phyloP scores from a whole-genome alignment of 2,797 vertebrate species.

The Chiroxiphia lanceolata region DNA sequence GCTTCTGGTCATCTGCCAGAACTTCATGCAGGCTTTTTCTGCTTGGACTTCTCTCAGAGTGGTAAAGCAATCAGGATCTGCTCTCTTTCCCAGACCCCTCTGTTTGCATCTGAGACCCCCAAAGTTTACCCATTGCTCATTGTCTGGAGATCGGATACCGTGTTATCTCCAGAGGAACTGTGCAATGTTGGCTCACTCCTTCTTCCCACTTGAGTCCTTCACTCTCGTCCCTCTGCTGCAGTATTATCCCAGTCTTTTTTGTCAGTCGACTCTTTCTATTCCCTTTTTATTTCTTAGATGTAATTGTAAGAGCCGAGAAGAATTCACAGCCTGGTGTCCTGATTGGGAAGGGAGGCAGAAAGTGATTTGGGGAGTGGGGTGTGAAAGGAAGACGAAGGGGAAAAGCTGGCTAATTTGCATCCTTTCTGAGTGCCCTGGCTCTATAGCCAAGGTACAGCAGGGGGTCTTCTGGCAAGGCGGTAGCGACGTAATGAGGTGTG shows the following conservation, averaged over 20 bases:
- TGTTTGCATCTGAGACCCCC: background rate
- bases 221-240: background rate
- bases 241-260: background rate
- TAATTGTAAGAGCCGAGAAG: constrained; percentile 21
- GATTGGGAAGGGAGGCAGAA: constrained; percentile 25
- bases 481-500: constrained; percentile 67
- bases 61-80: background rate
- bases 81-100: background rate
- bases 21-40: background rate
- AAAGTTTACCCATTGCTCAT: background rate
- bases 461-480: constrained; percentile 58
- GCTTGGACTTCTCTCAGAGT: background rate
- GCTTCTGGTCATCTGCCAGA: background rate
- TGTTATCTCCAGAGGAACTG: background rate
- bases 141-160: background rate
- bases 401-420: constrained; percentile 64
- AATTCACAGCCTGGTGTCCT: background rate
- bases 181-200: background rate
- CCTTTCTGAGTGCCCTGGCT: constrained; percentile 59
- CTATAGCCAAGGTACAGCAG: constrained; percentile 60
- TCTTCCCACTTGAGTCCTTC: background rate
- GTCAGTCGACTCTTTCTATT: background rate
- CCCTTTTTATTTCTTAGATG: constrained; percentile 12
- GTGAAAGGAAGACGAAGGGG: constrained; percentile 35
- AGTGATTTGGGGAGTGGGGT: constrained; percentile 41